Conservation (phyloP, 2,113 vertebrate species). For the Henicopernis longicauda region DNA sequence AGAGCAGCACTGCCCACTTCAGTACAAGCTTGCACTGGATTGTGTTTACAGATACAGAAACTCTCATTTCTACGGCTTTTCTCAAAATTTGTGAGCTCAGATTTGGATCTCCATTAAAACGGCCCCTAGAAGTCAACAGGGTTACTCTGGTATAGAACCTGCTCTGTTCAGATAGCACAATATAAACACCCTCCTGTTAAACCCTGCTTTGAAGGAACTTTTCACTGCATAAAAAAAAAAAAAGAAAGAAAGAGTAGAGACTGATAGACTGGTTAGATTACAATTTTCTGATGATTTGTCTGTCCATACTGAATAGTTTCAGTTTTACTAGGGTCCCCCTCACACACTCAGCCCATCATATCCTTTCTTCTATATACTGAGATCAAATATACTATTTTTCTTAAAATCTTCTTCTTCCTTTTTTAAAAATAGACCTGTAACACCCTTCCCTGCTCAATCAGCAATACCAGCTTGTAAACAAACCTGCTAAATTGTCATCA, state of each 20-base stretch:
- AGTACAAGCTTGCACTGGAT: not conserved
- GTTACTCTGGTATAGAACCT: not conserved
- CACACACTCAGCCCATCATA: not conserved
- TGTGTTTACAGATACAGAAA: not conserved
- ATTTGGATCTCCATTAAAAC: not conserved
- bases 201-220: not conserved
- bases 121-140: not conserved
- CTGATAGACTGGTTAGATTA: not conserved
- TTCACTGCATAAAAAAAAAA: not conserved
- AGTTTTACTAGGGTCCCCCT: not conserved
- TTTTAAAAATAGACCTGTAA: not conserved
- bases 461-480: not conserved
- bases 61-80: not conserved
- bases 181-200: not conserved
- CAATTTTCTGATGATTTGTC: not conserved
- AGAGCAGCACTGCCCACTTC: not conserved
- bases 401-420: not conserved
- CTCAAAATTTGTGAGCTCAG: not conserved
- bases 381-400: not conserved
- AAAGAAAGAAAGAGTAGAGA: not conserved
- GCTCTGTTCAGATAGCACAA: not conserved
- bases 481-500: not conserved
- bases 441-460: not conserved
- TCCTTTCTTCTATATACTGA: not conserved
- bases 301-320: not conserved